A percentile compares a stretch with the other conserved stretches of the same genome.
phyloP scores from a whole-genome alignment of 1,140 invertebrate species.

The Zophobas atratus region DNA sequence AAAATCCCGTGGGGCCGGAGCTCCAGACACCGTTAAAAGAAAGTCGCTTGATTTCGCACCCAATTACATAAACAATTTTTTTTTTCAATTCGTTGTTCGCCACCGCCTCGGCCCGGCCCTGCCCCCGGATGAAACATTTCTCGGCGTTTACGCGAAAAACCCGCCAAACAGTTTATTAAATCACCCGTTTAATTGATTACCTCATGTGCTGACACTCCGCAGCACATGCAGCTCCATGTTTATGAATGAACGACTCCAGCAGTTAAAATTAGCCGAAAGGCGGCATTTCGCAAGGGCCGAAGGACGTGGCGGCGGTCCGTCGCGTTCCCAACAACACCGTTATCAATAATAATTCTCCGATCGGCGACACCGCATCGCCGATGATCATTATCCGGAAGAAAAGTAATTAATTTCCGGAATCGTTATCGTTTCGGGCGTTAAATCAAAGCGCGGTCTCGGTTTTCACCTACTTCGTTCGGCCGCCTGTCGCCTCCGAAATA shows the following conservation, averaged over 20 bases:
- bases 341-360: constrained; percentile 21
- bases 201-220: constrained; percentile 6
- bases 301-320: too few species aligned
- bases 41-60: too few species aligned
- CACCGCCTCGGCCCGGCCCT: too few species aligned
- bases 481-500: constrained; percentile 48
- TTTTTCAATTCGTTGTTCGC: too few species aligned
- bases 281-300: too few species aligned
- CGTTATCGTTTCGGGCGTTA: constrained; percentile 39
- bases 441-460: constrained; percentile 39
- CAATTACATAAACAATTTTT: too few species aligned
- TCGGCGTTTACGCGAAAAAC: not conserved
- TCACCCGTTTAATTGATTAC: constrained; percentile 11
- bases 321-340: constrained; percentile 1
- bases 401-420: constrained; percentile 42
- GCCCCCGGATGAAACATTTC: constrained; percentile 7
- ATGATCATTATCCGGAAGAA: constrained; percentile 32
- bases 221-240: constrained; percentile 4
- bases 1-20: too few species aligned
- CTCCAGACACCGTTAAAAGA: too few species aligned
- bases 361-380: constrained; percentile 5
- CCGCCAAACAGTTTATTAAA: constrained; percentile 11
- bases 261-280: too few species aligned
- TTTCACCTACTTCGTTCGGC: constrained; percentile 39
- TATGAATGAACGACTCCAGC: constrained; percentile 1